Percentiles rank a stretch among this genome's conserved stretches.
Evolutionary conservation across 1,140 invertebrate species (phyloP).

Genomic region (Cotesia typhae): DNA sequence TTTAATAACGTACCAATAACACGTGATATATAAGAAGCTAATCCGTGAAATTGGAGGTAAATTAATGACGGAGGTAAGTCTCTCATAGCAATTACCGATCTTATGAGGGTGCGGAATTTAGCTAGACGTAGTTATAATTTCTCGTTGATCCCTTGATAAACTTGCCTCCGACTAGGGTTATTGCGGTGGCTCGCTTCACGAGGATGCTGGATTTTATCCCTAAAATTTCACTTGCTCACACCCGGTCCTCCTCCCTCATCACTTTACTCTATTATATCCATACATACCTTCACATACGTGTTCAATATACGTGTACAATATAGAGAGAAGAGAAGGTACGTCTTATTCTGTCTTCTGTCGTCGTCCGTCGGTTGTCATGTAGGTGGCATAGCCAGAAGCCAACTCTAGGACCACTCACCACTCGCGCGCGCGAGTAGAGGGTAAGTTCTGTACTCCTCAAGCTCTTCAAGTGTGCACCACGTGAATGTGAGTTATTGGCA

Average conservation of each 20-base stretch:
- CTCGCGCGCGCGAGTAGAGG: constrained; percentile 6
- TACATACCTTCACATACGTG: too few relatives aligned
- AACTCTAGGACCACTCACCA: constrained; percentile 22
- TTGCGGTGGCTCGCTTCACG: constrained; percentile 24
- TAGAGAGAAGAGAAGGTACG: neutral
- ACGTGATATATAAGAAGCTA: constrained; percentile 12
- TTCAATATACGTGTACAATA: too few relatives aligned
- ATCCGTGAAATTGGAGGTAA: constrained; percentile 28
- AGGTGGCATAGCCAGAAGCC: constrained; percentile 10
- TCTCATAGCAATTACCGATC: constrained; percentile 27
- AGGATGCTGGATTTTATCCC: neutral
- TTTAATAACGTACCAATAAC: constrained; percentile 4
- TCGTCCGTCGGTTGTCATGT: constrained; percentile 19
- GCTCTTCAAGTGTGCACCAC: constrained; percentile 21
- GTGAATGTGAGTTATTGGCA: constrained; percentile 38
- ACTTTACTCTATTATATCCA: neutral
- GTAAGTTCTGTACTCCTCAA: constrained; percentile 16
- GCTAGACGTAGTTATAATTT: constrained; percentile 26
- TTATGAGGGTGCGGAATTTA: constrained; percentile 18
- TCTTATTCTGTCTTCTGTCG: neutral
- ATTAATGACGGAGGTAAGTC: constrained; percentile 18
- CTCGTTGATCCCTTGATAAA: constrained; percentile 27
- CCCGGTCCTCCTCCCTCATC: neutral
- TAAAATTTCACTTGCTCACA: neutral
- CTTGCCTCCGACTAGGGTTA: constrained; percentile 19